Percentiles rank a stretch among this genome's conserved stretches.
phyloP scores from a whole-genome alignment of 2,888 invertebrate species.

The Drosophila neonasuta region DNA sequence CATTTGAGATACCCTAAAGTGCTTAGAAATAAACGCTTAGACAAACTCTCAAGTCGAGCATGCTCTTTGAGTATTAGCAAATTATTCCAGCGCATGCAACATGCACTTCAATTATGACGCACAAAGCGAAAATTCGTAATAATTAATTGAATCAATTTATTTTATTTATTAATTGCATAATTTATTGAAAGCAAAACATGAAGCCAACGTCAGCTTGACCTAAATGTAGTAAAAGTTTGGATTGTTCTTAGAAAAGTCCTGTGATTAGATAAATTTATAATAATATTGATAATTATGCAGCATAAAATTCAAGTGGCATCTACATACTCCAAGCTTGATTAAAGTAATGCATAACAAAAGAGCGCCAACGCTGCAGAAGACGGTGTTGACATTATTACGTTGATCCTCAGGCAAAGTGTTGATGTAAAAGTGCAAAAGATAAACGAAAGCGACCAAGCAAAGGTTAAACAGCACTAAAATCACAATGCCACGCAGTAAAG shows the following conservation, averaged over 20 bases:
- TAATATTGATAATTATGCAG: no score
- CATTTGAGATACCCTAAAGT: not conserved
- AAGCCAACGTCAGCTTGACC: not conserved
- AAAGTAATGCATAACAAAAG: conserved; percentile 21
- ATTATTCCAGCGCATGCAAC: not conserved
- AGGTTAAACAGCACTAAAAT: conserved; percentile 43
- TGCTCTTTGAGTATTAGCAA: not conserved
- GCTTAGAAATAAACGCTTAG: not conserved
- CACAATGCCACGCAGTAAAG: conserved; percentile 2
- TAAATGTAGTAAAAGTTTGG: conserved; percentile 63
- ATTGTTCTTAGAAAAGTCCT: conserved; percentile 53
- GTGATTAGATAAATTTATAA: not conserved
- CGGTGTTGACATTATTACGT: not conserved
- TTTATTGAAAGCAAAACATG: not conserved
- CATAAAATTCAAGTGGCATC: not conserved
- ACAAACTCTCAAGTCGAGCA: not conserved
- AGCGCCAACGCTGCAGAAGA: not conserved
- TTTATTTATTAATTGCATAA: not conserved
- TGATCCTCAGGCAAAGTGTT: conserved; percentile 4
- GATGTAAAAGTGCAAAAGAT: conserved; percentile 24
- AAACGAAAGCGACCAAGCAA: conserved; percentile 16
- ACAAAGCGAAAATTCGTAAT: conserved; percentile 2
- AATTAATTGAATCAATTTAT: conserved; percentile 1
- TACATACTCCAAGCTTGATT: conserved; percentile 38
- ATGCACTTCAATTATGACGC: conserved; percentile 1